Evolutionary conservation across 2,888 invertebrate genomes (phyloP).

Genomic region (Atethmia centrago): DNA sequence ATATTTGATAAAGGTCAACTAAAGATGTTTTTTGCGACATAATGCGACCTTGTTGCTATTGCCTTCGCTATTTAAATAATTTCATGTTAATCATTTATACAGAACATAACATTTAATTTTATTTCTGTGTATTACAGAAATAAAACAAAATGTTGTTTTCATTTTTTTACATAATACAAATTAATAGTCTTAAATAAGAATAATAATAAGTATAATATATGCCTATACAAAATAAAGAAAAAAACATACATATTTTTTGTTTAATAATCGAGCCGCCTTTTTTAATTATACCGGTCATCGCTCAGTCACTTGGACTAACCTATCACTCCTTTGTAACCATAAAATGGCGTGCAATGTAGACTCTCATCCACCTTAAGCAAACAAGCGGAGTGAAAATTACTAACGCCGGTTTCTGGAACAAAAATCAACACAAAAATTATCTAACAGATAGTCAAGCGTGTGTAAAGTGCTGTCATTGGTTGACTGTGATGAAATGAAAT

Average conservation of each 20-base stretch:
- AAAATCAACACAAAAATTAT: background rate
- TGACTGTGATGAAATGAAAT: too few relatives aligned
- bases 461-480: background rate
- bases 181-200: background rate
- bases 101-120: background rate
- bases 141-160: background rate
- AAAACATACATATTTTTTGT: background rate
- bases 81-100: background rate
- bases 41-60: constrained; percentile 27
- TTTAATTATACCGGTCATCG: background rate
- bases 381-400: background rate
- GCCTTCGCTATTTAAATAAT: constrained; percentile 20
- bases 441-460: background rate
- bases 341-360: background rate
- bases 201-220: background rate
- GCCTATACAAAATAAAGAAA: background rate
- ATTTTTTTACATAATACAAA: background rate
- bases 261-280: too few relatives aligned
- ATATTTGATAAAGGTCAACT: constrained; percentile 54
- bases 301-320: background rate
- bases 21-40: constrained; percentile 41
- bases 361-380: background rate
- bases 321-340: background rate
- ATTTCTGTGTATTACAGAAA: background rate
- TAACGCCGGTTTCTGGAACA: background rate